Base-by-base conservation (phyloP, 2,888 invertebrate genomes). In the Drosophila mayaguana region DNA sequence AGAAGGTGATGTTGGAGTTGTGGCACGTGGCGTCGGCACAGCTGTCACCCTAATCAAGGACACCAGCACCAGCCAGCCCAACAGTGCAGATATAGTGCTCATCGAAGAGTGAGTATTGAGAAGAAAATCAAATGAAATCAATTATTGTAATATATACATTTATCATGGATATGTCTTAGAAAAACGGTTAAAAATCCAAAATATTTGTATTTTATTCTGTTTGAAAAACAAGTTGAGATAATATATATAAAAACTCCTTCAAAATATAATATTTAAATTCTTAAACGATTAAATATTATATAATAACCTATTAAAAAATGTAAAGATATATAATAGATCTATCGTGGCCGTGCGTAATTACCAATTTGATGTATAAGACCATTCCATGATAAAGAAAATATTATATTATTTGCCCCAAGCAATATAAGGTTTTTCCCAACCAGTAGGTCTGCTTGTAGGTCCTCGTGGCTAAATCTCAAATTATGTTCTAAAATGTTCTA, bases 1-100 rank as follows among this genome's bases (percentile, higher is more conserved):
- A 82, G 99, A 99, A 93, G 99, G 99, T 0, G 99, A 99, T 92
- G 98, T 98, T 2, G 99, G 98, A 0, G 97, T 99, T 59, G 98
- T 99, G 2, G 98, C 98, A 0, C 94, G 99, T 78, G 99, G 98
- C 14, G 97, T 98, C 65, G 99, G 99, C 83, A 97, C 97, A 1
- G 97, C 97, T 1, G 97, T 97, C 0, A 96, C 96, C 0, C 93
- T 98, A 11, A 94, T 95, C 2, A 95, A 95, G 91, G 95, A 95
- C 82, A 91, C 92, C 22, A 92, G 92, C 46, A 92, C 92, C 56
- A 90, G 70, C 69, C 90, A 83, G 50, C 91, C 93, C 69, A 87
- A 84, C 28, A 89, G 91, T 20, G 79, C 92, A 2, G 94, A 94
- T 64, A 93, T 92, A 72, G 90, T 92, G 11, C 91, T 93, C 12